phyloP scores from a whole-genome alignment of 2,797 vertebrate species.

The Prunella strophiata region DNA sequence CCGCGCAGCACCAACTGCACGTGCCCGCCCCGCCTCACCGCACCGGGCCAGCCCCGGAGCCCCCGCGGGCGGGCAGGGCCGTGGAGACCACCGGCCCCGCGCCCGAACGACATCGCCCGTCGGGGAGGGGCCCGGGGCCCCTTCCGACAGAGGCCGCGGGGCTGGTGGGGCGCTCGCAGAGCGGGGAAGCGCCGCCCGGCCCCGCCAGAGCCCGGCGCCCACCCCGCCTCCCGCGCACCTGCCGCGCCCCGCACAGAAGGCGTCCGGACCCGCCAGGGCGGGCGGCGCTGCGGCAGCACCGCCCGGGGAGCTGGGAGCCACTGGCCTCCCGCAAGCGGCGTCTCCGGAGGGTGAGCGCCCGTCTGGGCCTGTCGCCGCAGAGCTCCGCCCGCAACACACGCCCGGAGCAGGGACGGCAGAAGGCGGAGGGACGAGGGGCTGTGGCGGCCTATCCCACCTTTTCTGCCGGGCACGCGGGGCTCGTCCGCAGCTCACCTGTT shows the following conservation, averaged over 20 bases:
- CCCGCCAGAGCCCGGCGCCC: neutral
- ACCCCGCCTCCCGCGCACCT: neutral
- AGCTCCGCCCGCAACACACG: neutral
- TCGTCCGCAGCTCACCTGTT: constrained; percentile 42
- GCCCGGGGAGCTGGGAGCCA: neutral
- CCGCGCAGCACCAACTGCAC: neutral
- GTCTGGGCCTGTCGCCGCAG: neutral
- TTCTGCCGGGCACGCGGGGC: constrained; percentile 18
- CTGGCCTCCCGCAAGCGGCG: neutral
- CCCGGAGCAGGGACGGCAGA: neutral
- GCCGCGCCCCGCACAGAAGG: neutral
- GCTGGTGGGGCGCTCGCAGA: too few relatives aligned
- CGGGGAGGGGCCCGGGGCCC: neutral
- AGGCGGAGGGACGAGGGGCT: neutral
- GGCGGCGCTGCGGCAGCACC: neutral
- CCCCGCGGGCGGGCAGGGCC: too few relatives aligned
- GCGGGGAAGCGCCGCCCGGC: too few relatives aligned
- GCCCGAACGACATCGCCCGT: neutral
- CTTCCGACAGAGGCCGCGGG: neutral
- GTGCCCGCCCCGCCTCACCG: neutral
- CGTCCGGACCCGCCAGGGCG: neutral
- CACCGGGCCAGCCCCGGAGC: neutral
- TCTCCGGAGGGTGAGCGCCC: neutral
- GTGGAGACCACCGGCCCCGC: too few relatives aligned
- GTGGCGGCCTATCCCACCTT: neutral